Base-by-base conservation (phyloP, 2,888 invertebrate genomes). In the Eristalis tenax region DNA sequence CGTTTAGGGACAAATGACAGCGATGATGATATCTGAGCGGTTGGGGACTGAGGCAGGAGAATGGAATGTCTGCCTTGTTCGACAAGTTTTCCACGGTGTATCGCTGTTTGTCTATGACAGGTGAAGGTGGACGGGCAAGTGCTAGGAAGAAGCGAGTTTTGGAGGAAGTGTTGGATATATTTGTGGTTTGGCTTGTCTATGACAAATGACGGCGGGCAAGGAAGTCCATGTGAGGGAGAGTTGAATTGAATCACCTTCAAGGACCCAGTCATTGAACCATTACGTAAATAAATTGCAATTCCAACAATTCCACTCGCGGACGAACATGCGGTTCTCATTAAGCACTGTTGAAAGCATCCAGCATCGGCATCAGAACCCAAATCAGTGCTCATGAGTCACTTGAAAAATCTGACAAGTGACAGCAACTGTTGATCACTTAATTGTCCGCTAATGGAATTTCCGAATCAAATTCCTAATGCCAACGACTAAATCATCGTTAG, bases 401-500 rank as follows among this genome's bases (percentile, higher is more conserved):
- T 50, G 5, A 50, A 5, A 18, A 50, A 18, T 18, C 50, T 56
- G 35, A 32, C 64, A 74, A 10, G 5, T 23, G 57, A 28, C 26
- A 50, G 28, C 32, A 63, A 59, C 59, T 77, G 57, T 74, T 86
- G 82, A 86, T 74, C 70, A 74, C 56, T 86, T 73, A 86, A 82
- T 83, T 78, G n/a, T 23, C 38, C n/a, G 3, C 13, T 57, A 40
- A 56, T 56, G 85, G 77, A 77, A 86, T 86, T 70, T 73, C 71
- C 66, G 22, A 71, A 35, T 77, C 65, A 40, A 74, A 86, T 86
- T 82, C 78, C 70, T 75, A 59, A n/a, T 65, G 69, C 66, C 81
- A 82, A 78, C 77, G 74, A 81, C 77, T 77, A 85, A 81, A 85
- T 82, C 82, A 78, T 86, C 59, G 56, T 74, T 82, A 69, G 69